Percentiles rank a stretch among this genome's conserved stretches.
Evolutionary conservation across 23 tunicate genomes (phyloP).

Genomic region (Corella eumyota): DNA sequence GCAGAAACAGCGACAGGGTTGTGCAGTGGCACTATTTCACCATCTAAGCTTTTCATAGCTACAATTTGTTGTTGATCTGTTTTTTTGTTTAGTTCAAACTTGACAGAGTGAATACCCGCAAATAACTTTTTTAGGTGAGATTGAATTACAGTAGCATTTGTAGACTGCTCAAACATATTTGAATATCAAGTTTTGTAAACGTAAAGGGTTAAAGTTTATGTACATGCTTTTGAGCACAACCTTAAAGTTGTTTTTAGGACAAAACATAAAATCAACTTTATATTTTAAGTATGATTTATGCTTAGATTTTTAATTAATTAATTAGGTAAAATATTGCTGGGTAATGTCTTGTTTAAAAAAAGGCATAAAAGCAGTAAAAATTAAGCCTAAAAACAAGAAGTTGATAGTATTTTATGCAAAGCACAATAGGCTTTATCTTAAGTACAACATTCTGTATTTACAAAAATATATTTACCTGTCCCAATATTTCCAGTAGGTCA

Average conservation of each 20-base stretch:
- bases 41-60: conserved; percentile 73
- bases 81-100: conserved; percentile 20
- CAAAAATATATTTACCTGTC: conserved; percentile 58
- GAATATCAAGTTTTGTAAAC: neutral
- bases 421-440: too few relatives aligned
- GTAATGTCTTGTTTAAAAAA: too few relatives aligned
- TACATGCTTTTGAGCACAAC: too few relatives aligned
- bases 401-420: too few relatives aligned
- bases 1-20: conserved; percentile 33
- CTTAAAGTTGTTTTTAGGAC: too few relatives aligned
- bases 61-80: conserved; percentile 11
- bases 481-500: conserved; percentile 86
- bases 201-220: neutral
- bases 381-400: too few relatives aligned
- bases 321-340: too few relatives aligned
- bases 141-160: conserved; percentile 71
- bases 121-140: conserved; percentile 89
- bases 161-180: conserved; percentile 37
- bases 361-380: too few relatives aligned
- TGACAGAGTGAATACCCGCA: conserved; percentile 82
- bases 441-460: too few relatives aligned
- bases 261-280: too few relatives aligned
- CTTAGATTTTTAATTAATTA: too few relatives aligned
- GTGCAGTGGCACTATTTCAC: conserved; percentile 53
- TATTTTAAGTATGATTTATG: too few relatives aligned